Evolutionary conservation across 2,797 vertebrate genomes (phyloP).

Genomic region (Nothura maculosa): DNA sequence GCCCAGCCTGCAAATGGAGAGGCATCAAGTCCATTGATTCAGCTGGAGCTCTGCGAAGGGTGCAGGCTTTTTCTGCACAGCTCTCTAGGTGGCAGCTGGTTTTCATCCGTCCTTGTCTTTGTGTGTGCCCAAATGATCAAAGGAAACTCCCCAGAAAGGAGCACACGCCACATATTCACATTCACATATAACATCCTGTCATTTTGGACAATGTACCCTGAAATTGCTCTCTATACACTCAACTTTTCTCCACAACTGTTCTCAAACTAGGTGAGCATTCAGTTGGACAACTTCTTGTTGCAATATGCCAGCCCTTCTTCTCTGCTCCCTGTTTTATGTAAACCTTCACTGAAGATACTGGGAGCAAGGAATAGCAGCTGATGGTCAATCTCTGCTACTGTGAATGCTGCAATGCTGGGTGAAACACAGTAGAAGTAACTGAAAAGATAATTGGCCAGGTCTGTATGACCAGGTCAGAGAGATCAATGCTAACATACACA

Average conservation of each 20-base stretch:
- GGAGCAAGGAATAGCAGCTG: neutral
- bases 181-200: neutral
- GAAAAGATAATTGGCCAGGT: neutral
- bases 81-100: neutral
- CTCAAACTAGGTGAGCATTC: neutral
- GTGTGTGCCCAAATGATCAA: neutral
- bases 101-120: neutral
- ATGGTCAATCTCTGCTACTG: neutral
- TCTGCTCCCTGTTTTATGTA: neutral
- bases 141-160: neutral
- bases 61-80: neutral
- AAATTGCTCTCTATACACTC: neutral
- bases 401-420: neutral
- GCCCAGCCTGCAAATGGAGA: neutral
- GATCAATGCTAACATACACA: neutral
- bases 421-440: neutral
- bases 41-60: neutral
- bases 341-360: neutral
- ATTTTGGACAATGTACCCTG: neutral
- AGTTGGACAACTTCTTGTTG: neutral
- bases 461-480: neutral
- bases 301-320: neutral
- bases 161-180: rapidly evolving
- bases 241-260: neutral
- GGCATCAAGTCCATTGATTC: neutral